Conservation (phyloP, 2,888 invertebrate species). For the Cinara cedri region DNA sequence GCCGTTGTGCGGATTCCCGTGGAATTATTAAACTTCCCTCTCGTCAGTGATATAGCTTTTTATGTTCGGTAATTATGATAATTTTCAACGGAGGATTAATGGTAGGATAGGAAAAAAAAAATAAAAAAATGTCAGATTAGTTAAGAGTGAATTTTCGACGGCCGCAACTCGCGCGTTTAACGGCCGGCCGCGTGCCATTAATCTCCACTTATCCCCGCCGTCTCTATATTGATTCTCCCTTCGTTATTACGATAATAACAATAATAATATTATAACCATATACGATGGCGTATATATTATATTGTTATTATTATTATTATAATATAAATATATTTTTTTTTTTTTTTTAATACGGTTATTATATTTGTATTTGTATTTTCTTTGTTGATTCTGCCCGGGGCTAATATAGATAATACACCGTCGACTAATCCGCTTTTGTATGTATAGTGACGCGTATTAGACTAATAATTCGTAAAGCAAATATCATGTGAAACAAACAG, state of each 20-base stretch:
- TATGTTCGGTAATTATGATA: constrained; percentile 35
- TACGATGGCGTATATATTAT: no score
- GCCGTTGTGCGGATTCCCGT: not conserved
- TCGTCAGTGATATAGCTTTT: not conserved
- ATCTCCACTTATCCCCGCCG: constrained; percentile 37
- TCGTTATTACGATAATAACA: no score
- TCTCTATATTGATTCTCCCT: constrained; percentile 35
- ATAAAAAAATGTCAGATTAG: constrained; percentile 16
- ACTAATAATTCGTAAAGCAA: constrained; percentile 18
- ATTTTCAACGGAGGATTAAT: constrained; percentile 30
- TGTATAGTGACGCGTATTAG: constrained; percentile 6
- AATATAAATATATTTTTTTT: not conserved
- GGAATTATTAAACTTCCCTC: not conserved
- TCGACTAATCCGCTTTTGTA: constrained; percentile 23
- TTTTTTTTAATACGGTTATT: not conserved
- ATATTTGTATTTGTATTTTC: not conserved
- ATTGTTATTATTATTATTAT: not conserved
- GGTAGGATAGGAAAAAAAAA: not conserved
- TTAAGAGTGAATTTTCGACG: constrained; percentile 41
- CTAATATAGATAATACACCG: not conserved
- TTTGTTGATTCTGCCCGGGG: not conserved
- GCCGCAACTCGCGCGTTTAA: not conserved
- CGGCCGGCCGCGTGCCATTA: constrained; percentile 45
- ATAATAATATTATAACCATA: not conserved
- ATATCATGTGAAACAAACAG: not conserved